Percentiles rank a stretch among this genome's conserved stretches.
These are phyloP conservation scores for Paralichthys olivaceus DNA, from an alignment of 2,113 vertebrate species.

Conservation along the genomic window DNA sequence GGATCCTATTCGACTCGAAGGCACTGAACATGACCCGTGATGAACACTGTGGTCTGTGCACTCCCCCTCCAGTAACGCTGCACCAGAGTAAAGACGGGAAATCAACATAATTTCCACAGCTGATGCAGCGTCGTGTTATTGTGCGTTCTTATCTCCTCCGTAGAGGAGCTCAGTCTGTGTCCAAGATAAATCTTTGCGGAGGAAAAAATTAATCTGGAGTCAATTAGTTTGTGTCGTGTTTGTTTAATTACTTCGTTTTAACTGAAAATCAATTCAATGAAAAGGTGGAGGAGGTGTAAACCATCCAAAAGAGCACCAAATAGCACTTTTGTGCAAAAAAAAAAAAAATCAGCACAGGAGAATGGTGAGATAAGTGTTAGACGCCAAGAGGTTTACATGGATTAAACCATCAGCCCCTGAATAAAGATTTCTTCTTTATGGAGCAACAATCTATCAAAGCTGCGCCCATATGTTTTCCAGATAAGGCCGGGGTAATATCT, in stretches of 20 bases:
- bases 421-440: slow-evolving; percentile 57
- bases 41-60: slow-evolving; percentile 14
- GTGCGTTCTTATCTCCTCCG: slow-evolving; percentile 23
- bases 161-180: slow-evolving; percentile 27
- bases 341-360: no score
- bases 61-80: background rate
- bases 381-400: slow-evolving; percentile 49
- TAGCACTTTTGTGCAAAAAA: slow-evolving; percentile 29
- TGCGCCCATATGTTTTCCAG: slow-evolving; percentile 49
- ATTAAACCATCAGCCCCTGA: slow-evolving; percentile 50
- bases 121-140: background rate
- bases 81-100: slow-evolving; percentile 40
- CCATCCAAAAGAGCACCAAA: slow-evolving; percentile 18
- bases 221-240: slow-evolving; percentile 65
- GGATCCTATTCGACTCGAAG: slow-evolving; percentile 41
- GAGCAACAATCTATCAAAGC: slow-evolving; percentile 61
- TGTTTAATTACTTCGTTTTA: slow-evolving; percentile 27
- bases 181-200: slow-evolving; percentile 50
- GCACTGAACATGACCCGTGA: slow-evolving; percentile 61
- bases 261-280: slow-evolving; percentile 52
- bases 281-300: slow-evolving; percentile 19
- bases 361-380: slow-evolving; percentile 28
- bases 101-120: slow-evolving; percentile 17
- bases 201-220: slow-evolving; percentile 55
- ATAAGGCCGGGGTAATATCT: slow-evolving; percentile 66